Base-by-base conservation (phyloP, 1,140 invertebrate genomes). In the Saccostrea cuccullata region DNA sequence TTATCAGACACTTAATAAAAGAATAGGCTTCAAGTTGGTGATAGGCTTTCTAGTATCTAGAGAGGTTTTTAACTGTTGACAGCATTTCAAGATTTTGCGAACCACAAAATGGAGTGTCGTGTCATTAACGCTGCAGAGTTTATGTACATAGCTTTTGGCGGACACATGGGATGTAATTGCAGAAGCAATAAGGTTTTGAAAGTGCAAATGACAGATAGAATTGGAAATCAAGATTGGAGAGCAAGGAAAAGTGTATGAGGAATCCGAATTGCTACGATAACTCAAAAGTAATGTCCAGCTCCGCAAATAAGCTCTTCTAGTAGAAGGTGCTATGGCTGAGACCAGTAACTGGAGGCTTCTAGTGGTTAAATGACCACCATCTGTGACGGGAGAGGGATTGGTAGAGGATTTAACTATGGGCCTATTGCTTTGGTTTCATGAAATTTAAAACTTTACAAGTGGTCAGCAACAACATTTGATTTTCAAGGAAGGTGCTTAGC, bases 381-480 rank as follows among this genome's bases (percentile, higher is more conserved):
- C 0, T 85, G 60, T 9, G 6, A 8, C 15, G 60, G 87, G 13
- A 85, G 23, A n/a, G 12, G 13, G n/a, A 23, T 82, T 47, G 83
- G 84, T 13, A 30, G 47, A 12, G 15, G 55, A 20, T 82, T 77
- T 26, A 90, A n/a, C 87, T 85, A 90, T 36, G 89, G 89, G 2
- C 86, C 88, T 47, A 15, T 15, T 58, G 20, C 5, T 20, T 17
- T 67, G 60, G 88, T 86, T 47, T 73, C 60, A 84, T 89, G 87
- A 86, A 89, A 89, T 88, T 90, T 40, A 73, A 90, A 90, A 67
- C 90, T 88, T 56, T 89, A 91, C 23, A 91, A 40, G 2, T 55
- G 11, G 40, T 91, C 89, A 85, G 89, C 86, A 9, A 91, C 30
- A 4, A 70, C 13, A 67, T 90, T 91, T 9, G 12, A 40, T 64